Evolutionary conservation across 2,113 vertebrate genomes (phyloP).

Genomic region (Nesoenas mayeri): DNA sequence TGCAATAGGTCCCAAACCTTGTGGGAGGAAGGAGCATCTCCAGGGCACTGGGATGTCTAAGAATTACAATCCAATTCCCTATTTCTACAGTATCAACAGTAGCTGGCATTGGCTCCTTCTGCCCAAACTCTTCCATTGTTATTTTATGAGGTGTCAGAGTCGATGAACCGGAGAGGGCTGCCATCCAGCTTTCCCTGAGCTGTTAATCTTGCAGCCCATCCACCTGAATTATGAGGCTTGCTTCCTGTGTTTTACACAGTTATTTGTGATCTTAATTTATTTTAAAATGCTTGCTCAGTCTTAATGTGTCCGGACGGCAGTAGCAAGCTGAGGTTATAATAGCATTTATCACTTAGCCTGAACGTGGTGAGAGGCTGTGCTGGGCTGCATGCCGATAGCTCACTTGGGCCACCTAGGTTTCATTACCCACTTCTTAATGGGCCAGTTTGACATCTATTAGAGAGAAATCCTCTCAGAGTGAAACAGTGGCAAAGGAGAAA

Average conservation of each 20-base stretch:
- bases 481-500: constrained; percentile 50
- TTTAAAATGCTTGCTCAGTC: constrained; percentile 65
- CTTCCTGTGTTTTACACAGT: constrained; percentile 58
- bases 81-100: constrained; percentile 4
- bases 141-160: constrained; percentile 45
- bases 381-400: constrained; percentile 63
- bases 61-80: neutral
- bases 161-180: neutral
- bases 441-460: constrained; percentile 59
- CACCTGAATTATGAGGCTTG: constrained; percentile 58
- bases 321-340: constrained; percentile 59
- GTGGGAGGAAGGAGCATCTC: neutral
- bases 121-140: constrained; percentile 1
- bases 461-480: constrained; percentile 63
- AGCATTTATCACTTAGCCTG: constrained; percentile 62
- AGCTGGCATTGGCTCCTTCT: neutral
- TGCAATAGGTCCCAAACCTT: neutral
- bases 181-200: constrained; percentile 25
- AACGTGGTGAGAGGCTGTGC: constrained; percentile 25
- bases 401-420: constrained; percentile 65
- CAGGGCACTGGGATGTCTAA: neutral
- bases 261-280: constrained; percentile 69
- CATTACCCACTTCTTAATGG: constrained; percentile 68
- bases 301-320: constrained; percentile 33
- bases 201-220: constrained; percentile 52